Percentiles rank a stretch among this genome's conserved stretches.
phyloP scores from a whole-genome alignment of 2,113 vertebrate genomes.

The Blennius ocellaris region DNA sequence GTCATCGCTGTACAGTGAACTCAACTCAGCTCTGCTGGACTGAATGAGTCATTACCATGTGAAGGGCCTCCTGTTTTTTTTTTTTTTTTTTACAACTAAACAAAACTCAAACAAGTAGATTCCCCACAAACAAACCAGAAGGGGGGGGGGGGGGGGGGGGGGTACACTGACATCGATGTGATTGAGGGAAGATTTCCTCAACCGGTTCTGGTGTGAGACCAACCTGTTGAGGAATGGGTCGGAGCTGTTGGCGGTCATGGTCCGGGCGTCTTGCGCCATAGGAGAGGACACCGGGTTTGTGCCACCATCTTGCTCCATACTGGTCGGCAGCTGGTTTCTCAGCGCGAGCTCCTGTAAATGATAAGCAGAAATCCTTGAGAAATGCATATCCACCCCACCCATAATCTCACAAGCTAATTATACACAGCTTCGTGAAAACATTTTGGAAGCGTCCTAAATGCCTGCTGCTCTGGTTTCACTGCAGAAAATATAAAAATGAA shows the following conservation, averaged over 20 bases:
- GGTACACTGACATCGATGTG: constrained; percentile 14
- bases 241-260: constrained; percentile 98
- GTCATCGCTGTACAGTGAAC: constrained; percentile 48
- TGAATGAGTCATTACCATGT: constrained; percentile 74
- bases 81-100: constrained; percentile 55
- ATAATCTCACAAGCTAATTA: constrained; percentile 36
- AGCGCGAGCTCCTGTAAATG: constrained; percentile 92
- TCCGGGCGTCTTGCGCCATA: constrained; percentile 95
- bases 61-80: constrained; percentile 67
- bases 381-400: constrained; percentile 25
- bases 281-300: constrained; percentile 94
- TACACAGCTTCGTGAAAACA: constrained; percentile 27
- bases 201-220: constrained; percentile 36
- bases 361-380: constrained; percentile 36
- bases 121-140: constrained; percentile 23
- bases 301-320: constrained; percentile 94
- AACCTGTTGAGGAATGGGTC: constrained; percentile 99
- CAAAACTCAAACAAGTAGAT: constrained; percentile 29
- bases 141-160: too few species aligned
- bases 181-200: background rate
- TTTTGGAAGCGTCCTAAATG: background rate
- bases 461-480: constrained; percentile 18
- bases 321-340: constrained; percentile 93
- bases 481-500: constrained; percentile 21
- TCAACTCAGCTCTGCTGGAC: constrained; percentile 12